Percentiles rank a stretch among this genome's conserved stretches.
These are phyloP conservation scores for Orchesella cincta DNA, from an alignment of 1,140 invertebrate genomes.

Conservation along the genomic window DNA sequence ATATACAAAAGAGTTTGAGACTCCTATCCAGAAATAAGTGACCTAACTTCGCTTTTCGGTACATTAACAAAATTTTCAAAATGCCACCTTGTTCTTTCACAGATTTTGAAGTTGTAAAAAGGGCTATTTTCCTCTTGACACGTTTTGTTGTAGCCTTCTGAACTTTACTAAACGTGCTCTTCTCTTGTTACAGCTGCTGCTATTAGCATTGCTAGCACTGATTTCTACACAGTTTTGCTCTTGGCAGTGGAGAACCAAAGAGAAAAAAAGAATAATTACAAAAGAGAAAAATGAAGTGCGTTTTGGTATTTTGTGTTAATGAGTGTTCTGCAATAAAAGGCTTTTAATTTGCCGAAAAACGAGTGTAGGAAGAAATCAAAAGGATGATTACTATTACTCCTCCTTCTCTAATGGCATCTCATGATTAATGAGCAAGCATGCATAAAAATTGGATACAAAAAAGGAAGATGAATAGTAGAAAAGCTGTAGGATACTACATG, in stretches of 20 bases:
- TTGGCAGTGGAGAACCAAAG: background rate
- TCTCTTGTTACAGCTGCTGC: too few relatives aligned
- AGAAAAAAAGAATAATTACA: background rate
- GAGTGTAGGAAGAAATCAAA: background rate
- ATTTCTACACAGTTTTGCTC: too few relatives aligned
- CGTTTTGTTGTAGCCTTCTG: too few relatives aligned
- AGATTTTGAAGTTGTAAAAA: too few relatives aligned
- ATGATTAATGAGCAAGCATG: slow-evolving; percentile 17
- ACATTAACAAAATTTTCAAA: too few relatives aligned
- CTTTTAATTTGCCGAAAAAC: background rate
- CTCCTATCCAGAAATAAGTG: too few relatives aligned
- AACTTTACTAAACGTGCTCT: too few relatives aligned
- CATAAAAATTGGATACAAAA: background rate
- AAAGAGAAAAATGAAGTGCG: background rate
- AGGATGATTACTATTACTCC: background rate
- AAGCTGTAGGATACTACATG: background rate
- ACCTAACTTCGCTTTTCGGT: too few relatives aligned
- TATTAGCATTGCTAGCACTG: too few relatives aligned
- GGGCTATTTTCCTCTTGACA: too few relatives aligned
- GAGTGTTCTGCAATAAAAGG: background rate
- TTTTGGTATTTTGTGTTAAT: background rate
- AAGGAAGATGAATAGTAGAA: background rate
- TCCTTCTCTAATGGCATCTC: slow-evolving; percentile 8
- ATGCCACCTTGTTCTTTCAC: too few relatives aligned
- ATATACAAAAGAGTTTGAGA: too few relatives aligned